A percentile compares a stretch with the other conserved stretches of the same genome.
Conservation (phyloP, 1,140 invertebrate genomes). For the Lucilia sericata region DNA sequence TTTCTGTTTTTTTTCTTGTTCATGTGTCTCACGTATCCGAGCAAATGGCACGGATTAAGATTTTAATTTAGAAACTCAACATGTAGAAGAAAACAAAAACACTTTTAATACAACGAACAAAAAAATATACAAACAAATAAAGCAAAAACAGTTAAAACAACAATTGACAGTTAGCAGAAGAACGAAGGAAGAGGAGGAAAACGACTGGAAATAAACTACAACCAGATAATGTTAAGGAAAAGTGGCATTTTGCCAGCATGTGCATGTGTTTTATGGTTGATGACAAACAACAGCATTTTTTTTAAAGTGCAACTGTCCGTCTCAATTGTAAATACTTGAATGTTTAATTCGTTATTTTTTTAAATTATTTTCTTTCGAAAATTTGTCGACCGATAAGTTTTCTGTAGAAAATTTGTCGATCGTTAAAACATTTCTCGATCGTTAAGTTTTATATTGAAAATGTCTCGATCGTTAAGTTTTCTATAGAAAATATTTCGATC, state of each 20-base stretch:
- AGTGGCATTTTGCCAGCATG: not conserved
- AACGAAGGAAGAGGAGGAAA: not conserved
- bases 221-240: not conserved
- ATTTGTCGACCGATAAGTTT: too few relatives aligned
- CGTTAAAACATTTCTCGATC: too few relatives aligned
- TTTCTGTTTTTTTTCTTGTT: not conserved
- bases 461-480: too few relatives aligned
- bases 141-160: too few relatives aligned
- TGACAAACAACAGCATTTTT: not conserved
- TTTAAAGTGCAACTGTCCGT: not conserved
- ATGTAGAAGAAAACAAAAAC: not conserved
- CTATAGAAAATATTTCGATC: too few relatives aligned
- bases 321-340: not conserved
- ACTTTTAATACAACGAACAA: not conserved
- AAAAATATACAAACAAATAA: not conserved
- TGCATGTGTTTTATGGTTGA: not conserved
- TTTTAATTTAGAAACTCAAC: constrained; percentile 24
- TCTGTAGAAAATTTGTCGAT: too few relatives aligned
- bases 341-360: not conserved
- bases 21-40: not conserved
- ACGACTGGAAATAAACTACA: not conserved
- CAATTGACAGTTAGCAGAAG: not conserved
- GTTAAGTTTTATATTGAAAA: too few relatives aligned
- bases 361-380: not conserved
- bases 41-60: constrained; percentile 8